Evolutionary conservation across 2,797 vertebrate genomes (phyloP).

Genomic region (Parotocinclus haroldoi): DNA sequence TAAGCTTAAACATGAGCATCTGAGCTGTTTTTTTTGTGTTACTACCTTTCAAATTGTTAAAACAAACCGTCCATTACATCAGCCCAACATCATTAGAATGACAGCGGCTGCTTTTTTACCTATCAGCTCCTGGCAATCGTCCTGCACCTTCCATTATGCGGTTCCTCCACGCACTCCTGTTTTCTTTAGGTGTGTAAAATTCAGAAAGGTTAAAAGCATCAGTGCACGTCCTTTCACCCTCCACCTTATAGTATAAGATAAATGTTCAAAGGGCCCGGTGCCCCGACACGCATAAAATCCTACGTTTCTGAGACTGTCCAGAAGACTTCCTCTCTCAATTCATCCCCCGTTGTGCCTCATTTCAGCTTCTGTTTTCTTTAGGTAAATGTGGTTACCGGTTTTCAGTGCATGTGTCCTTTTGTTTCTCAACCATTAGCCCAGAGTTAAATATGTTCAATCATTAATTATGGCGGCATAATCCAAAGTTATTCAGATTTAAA

Average conservation of each 20-base stretch:
- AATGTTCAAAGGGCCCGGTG: conserved; percentile 7
- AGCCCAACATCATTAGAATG: too few relatives aligned
- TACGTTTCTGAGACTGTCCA: conserved; percentile 3
- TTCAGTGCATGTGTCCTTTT: conserved; percentile 8
- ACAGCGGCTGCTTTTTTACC: too few relatives aligned
- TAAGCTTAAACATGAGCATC: too few relatives aligned
- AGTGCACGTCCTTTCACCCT: conserved; percentile 13
- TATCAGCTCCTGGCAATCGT: too few relatives aligned
- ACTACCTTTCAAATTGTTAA: too few relatives aligned
- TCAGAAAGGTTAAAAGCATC: conserved; percentile 4
- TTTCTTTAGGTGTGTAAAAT: too few relatives aligned
- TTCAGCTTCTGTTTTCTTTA: background rate
- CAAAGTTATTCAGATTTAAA: background rate
- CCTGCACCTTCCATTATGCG: too few relatives aligned
- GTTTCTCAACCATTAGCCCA: conserved; percentile 5
- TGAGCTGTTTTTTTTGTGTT: too few relatives aligned
- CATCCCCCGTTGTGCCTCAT: conserved; percentile 6
- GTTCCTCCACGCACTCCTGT: too few relatives aligned
- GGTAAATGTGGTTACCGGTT: background rate
- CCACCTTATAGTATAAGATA: background rate
- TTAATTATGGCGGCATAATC: background rate
- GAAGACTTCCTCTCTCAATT: background rate
- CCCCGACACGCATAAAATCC: conserved; percentile 5
- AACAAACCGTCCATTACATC: too few relatives aligned
- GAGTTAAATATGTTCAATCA: conserved; percentile 1